Percentiles rank a stretch among this genome's conserved stretches.
These are phyloP conservation scores for Drosophila sp. DNA, from an alignment of 1,140 invertebrate genomes.

Conservation along the genomic window DNA sequence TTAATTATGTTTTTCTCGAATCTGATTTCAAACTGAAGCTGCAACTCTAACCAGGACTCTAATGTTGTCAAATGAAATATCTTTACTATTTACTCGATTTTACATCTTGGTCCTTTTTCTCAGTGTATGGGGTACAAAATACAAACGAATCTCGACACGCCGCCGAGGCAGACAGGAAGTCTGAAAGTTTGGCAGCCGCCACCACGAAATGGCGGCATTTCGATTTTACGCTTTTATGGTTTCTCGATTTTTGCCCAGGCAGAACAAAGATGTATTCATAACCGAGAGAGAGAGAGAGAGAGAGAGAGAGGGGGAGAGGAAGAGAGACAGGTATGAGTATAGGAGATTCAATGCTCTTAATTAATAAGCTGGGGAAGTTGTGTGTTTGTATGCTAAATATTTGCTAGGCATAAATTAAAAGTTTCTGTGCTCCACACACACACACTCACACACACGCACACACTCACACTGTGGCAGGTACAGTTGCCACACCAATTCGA, in stretches of 20 bases:
- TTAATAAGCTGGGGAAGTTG: constrained; percentile 69
- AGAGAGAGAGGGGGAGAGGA: constrained; percentile 24
- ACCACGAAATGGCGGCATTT: constrained; percentile 77
- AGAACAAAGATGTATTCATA: not conserved
- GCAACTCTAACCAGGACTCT: too few species aligned
- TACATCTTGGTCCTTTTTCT: too few species aligned
- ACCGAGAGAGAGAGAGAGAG: not conserved
- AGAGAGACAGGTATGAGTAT: constrained; percentile 9
- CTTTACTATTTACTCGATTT: too few species aligned
- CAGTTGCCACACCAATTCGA: constrained; percentile 55
- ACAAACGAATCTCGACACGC: constrained; percentile 5
- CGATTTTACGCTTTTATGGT: constrained; percentile 83
- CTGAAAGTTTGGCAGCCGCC: constrained; percentile 66
- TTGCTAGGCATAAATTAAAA: constrained; percentile 75
- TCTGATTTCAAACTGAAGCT: too few species aligned
- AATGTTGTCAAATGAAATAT: too few species aligned
- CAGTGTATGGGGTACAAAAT: not conserved
- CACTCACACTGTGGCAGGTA: constrained; percentile 47
- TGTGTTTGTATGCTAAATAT: constrained; percentile 77
- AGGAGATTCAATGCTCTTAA: constrained; percentile 54
- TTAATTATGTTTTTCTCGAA: too few species aligned
- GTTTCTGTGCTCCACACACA: constrained; percentile 8
- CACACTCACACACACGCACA: not conserved
- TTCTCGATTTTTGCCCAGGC: constrained; percentile 62
- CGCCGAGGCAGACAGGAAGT: constrained; percentile 55